Percentiles rank a stretch among this genome's conserved stretches.
These are phyloP conservation scores for Labrus mixtus DNA, from an alignment of 2,113 vertebrate genomes.

Conservation along the genomic window DNA sequence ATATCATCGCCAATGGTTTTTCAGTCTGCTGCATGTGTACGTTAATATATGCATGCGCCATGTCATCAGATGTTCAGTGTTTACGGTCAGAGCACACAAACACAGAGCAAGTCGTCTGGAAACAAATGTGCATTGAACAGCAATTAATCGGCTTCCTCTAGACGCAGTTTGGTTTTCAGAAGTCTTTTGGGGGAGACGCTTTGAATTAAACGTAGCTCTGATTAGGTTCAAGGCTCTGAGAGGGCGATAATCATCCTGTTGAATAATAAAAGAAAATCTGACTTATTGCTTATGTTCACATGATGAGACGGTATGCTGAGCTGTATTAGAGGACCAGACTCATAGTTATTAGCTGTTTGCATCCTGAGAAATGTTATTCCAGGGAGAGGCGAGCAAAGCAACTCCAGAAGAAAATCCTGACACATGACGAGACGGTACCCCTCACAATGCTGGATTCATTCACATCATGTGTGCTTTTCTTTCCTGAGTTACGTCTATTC, in stretches of 20 bases:
- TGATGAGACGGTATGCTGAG: constrained; percentile 26
- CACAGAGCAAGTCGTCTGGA: constrained; percentile 51
- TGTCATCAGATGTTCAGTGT: constrained; percentile 47
- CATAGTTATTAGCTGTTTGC: constrained; percentile 16
- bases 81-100: constrained; percentile 65
- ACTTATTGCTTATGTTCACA: constrained; percentile 12
- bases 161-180: constrained; percentile 30
- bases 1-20: neutral
- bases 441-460: neutral
- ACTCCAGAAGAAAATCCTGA: constrained; percentile 14
- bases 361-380: constrained; percentile 13
- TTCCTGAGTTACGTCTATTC: constrained; percentile 48
- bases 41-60: constrained; percentile 24
- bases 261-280: neutral
- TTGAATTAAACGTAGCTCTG: constrained; percentile 38
- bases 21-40: constrained; percentile 22
- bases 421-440: constrained; percentile 20
- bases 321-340: neutral
- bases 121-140: constrained; percentile 46
- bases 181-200: constrained; percentile 28
- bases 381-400: constrained; percentile 9
- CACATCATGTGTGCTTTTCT: constrained; percentile 10
- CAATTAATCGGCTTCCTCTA: constrained; percentile 37
- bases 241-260: neutral
- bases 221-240: neutral